phyloP scores from a whole-genome alignment of 2,113 vertebrate genomes.

The Cacatua alba region DNA sequence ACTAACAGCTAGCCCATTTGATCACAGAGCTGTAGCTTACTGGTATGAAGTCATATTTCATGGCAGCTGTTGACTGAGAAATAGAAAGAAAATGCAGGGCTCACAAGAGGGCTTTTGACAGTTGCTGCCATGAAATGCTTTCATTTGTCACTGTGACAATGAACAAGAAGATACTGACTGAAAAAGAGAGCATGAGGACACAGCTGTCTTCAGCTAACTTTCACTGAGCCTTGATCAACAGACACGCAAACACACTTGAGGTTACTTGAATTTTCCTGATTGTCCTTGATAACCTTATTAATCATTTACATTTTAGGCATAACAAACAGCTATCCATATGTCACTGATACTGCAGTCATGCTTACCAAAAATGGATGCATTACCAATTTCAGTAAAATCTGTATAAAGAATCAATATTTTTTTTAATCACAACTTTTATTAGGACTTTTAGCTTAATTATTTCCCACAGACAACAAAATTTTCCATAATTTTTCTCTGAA shows the following conservation, averaged over 20 bases:
- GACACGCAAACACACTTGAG: not conserved
- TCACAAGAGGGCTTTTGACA: conserved; percentile 51
- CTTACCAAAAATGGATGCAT: not conserved
- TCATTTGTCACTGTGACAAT: conserved; percentile 62
- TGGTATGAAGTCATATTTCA: conserved; percentile 51
- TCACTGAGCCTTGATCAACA: not conserved
- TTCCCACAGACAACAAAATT: not conserved
- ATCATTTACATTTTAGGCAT: not conserved
- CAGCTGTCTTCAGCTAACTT: not conserved
- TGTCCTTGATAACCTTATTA: not conserved
- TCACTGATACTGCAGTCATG: not conserved
- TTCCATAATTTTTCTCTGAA: not conserved
- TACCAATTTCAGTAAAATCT: not conserved
- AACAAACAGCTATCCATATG: not conserved
- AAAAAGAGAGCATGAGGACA: conserved; percentile 15
- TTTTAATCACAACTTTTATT: not conserved
- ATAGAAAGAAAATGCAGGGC: conserved; percentile 11
- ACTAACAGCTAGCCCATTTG: conserved; percentile 48
- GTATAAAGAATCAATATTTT: not conserved
- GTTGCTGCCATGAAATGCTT: conserved; percentile 31
- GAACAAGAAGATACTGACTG: conserved; percentile 13
- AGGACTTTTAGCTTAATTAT: not conserved
- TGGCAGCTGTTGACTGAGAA: conserved; percentile 15
- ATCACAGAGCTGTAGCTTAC: conserved; percentile 40
- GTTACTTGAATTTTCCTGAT: not conserved